phyloP scores from a whole-genome alignment of 2,797 vertebrate species.

The Bucorvus abyssinicus region DNA sequence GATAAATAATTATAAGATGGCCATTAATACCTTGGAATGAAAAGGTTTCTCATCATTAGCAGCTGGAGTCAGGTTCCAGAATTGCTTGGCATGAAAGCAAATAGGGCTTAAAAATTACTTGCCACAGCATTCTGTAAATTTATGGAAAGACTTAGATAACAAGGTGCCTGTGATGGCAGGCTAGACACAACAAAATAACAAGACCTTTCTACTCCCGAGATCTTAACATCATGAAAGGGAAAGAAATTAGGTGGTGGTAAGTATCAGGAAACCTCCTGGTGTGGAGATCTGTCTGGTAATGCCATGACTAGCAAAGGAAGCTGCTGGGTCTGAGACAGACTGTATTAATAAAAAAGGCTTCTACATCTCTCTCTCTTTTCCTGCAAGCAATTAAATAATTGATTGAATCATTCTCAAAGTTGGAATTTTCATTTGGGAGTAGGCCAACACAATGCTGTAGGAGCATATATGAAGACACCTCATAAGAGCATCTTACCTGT shows the following conservation, averaged over 20 bases:
- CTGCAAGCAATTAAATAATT: background rate
- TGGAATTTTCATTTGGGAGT: background rate
- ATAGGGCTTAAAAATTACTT: background rate
- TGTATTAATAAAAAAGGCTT: background rate
- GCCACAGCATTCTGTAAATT: background rate
- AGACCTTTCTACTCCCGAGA: background rate
- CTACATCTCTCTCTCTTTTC: background rate
- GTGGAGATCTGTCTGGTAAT: background rate
- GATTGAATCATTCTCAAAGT: background rate
- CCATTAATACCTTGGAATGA: background rate
- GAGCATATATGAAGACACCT: background rate
- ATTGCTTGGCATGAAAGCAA: background rate
- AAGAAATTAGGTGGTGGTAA: background rate
- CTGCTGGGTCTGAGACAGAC: background rate
- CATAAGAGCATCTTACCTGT: background rate
- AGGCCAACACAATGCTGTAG: background rate
- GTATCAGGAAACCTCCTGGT: background rate
- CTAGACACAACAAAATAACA: background rate
- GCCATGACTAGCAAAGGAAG: background rate
- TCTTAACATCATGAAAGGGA: background rate
- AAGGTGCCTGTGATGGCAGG: background rate
- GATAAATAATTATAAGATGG: background rate
- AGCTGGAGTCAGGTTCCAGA: background rate
- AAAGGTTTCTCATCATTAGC: background rate
- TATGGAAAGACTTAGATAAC: background rate